Percentiles rank a stretch among this genome's conserved stretches.
Evolutionary conservation across 2,888 invertebrate species (phyloP).

Genomic region (Chironomus tentans): DNA sequence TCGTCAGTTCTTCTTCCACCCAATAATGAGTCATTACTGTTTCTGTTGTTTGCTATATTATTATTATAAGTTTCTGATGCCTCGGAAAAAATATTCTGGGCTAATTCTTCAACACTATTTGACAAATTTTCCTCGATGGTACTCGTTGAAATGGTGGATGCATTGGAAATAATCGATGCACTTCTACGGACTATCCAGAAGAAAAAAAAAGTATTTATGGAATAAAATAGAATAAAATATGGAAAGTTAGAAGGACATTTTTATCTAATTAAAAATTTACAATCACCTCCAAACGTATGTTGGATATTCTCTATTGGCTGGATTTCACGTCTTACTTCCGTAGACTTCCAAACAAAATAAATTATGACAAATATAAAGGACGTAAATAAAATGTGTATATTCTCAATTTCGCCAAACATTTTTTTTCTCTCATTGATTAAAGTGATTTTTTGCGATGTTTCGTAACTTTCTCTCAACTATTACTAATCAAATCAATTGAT

Average conservation of each 20-base stretch:
- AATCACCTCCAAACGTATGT: background rate
- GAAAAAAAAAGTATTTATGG: background rate
- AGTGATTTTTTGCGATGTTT: background rate
- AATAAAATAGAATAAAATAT: background rate
- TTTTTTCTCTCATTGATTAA: background rate
- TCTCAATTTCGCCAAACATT: background rate
- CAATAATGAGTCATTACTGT: background rate
- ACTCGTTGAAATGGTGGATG: background rate
- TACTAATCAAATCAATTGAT: too few species aligned
- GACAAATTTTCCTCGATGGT: conserved; percentile 15
- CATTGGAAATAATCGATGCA: conserved; percentile 4
- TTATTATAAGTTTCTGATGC: conserved; percentile 7
- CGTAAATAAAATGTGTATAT: background rate
- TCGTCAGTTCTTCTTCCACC: background rate
- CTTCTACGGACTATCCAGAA: background rate
- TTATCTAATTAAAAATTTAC: background rate
- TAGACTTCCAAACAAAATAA: conserved; percentile 16
- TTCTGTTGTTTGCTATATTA: background rate
- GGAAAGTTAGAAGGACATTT: background rate
- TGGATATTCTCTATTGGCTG: background rate
- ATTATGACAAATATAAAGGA: background rate
- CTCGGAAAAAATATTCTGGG: conserved; percentile 10
- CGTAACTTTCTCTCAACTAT: too few species aligned
- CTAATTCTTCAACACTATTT: conserved; percentile 12
- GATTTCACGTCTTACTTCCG: background rate